phyloP scores from a whole-genome alignment of 2,113 vertebrate species.

The Chloebia gouldiae region DNA sequence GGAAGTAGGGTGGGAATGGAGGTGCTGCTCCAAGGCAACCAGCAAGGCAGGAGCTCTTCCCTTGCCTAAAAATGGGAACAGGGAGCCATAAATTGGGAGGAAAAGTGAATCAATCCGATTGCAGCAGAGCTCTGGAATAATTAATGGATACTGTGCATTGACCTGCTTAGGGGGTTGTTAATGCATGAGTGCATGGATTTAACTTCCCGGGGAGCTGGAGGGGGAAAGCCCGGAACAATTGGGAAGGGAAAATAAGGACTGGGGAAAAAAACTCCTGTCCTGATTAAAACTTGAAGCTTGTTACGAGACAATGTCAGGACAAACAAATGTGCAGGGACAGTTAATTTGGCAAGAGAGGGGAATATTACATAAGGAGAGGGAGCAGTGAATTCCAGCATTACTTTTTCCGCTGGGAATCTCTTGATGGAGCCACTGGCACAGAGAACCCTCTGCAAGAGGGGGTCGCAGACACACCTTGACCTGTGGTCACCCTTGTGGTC shows the following conservation, averaged over 20 bases:
- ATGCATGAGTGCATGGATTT: background rate
- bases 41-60: background rate
- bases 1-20: background rate
- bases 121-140: background rate
- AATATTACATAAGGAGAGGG: background rate
- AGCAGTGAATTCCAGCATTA: accelerated
- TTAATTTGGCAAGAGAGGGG: background rate
- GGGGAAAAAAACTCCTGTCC: background rate
- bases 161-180: background rate
- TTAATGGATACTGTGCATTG: constrained; percentile 4
- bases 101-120: background rate
- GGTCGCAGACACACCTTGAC: accelerated
- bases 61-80: background rate
- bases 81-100: background rate
- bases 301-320: background rate
- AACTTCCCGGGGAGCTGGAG: background rate
- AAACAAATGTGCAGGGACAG: background rate
- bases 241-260: background rate
- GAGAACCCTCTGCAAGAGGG: background rate
- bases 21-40: background rate
- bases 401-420: background rate
- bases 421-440: background rate
- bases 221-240: background rate
- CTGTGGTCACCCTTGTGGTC: background rate
- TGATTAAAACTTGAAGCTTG: background rate